Base-by-base conservation (phyloP, 1,140 invertebrate species). In the Piezodorus guildinii region DNA sequence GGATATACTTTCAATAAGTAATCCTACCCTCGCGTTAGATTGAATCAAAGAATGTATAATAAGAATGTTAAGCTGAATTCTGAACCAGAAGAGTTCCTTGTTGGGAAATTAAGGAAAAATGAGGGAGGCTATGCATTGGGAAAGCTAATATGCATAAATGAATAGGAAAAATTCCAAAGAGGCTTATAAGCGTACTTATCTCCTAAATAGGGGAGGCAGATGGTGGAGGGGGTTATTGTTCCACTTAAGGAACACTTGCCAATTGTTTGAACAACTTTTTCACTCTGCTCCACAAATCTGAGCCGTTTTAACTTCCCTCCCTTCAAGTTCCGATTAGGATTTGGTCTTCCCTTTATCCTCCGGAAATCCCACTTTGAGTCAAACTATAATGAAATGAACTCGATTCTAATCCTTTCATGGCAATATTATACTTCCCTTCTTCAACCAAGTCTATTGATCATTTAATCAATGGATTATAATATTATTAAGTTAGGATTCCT, bases 181-280 rank as follows among this genome's bases (percentile, higher is more conserved):
- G 21, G 21, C 21, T 49, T 49, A 49, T 49, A 49, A 49, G 46
- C 10, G 46, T 49, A 49, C 21, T 49, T 49, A 49, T 21, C 21
- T 5, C 6, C 21, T 49, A 49, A 49, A 49, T 49, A 21, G 46
- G 46, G 17, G 12, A 10, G 16, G 46, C 46, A 49, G 46, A 49
- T 49, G 46, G 10, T 21, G 16, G 21, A 14, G 46, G 21, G 46
- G 46, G 12, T 30, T 30, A 30, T 30, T 30, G 27, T 30, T 30
- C 46, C 46, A 49, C 46, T 49, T 49, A 49, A 49, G 46, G 46
- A 49, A 49, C 46, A 49, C 46, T 49, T 49, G 46, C 46, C 46
- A 49, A 49, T 49, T 49, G 46, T 49, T 49, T 49, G 46, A n/a
- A 1, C n/a, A 49, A 49, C n/a, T 49, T 49, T 49, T 49, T 49